phyloP scores from a whole-genome alignment of 2,113 vertebrate species.

The Pteruthius melanotis region DNA sequence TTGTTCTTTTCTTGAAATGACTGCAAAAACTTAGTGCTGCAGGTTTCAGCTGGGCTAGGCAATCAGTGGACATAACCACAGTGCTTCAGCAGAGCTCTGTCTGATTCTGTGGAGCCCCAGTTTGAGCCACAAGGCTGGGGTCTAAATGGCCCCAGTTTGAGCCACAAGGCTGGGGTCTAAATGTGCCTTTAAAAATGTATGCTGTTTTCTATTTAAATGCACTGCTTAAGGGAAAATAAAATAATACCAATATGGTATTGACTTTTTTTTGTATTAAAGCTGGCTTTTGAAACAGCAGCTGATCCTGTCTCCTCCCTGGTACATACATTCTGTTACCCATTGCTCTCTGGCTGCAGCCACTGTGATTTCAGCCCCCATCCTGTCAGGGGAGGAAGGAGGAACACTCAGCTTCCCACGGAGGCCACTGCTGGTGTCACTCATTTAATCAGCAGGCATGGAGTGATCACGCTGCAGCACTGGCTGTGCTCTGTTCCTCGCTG shows the following conservation, averaged over 20 bases:
- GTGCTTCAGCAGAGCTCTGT: not conserved
- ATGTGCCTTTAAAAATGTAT: not conserved
- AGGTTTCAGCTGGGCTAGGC: not conserved
- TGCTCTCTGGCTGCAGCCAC: not conserved
- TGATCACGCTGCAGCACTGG: not conserved
- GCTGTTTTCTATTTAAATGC: not conserved
- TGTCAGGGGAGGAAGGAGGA: constrained; percentile 55
- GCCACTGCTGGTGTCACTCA: constrained; percentile 38
- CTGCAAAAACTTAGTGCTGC: constrained; percentile 58
- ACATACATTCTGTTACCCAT: not conserved
- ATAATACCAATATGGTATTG: not conserved
- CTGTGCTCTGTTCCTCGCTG: not conserved
- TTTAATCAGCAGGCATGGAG: constrained; percentile 35
- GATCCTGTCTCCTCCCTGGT: not conserved
- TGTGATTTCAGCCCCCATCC: not conserved
- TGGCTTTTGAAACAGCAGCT: not conserved
- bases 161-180: not conserved
- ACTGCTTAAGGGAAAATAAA: not conserved
- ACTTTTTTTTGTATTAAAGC: not conserved
- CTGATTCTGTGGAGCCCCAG: not conserved
- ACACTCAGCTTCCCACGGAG: constrained; percentile 12
- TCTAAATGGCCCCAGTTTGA: not conserved
- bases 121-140: not conserved
- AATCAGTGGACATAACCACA: not conserved
- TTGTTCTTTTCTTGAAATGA: constrained; percentile 44